Evolutionary conservation across 2,888 invertebrate species (phyloP).

Genomic region (Hypena proboscidalis): DNA sequence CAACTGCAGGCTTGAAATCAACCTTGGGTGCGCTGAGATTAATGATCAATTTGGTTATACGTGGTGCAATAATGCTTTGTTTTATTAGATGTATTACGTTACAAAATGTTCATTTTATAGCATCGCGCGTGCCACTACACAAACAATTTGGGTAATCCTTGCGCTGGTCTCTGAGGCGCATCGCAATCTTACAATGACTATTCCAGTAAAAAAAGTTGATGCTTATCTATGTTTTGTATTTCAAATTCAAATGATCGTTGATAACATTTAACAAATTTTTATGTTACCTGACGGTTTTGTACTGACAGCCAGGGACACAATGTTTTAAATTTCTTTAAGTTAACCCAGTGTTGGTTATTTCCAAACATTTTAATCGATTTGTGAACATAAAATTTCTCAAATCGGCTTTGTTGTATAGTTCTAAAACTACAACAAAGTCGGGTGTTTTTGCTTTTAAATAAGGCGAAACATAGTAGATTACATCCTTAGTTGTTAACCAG

Average conservation of each 20-base stretch:
- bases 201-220: neutral
- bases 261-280: constrained; percentile 1
- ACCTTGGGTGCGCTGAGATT: constrained; percentile 50
- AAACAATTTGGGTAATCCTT: constrained; percentile 8
- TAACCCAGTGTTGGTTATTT: no score
- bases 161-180: neutral
- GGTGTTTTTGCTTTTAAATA: no score
- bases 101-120: constrained; percentile 34
- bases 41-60: constrained; percentile 43
- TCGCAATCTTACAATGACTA: neutral
- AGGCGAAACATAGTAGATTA: no score
- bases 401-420: no score
- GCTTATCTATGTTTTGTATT: neutral
- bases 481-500: no score
- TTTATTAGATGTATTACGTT: constrained; percentile 37
- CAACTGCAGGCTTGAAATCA: constrained; percentile 52
- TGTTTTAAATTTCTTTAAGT: no score
- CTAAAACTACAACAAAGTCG: no score
- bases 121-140: constrained; percentile 28
- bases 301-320: no score
- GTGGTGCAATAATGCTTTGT: constrained; percentile 44
- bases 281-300: no score
- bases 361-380: no score
- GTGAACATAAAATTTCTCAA: no score
- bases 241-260: neutral